phyloP scores from a whole-genome alignment of 2,113 vertebrate species.

The Erpornis zantholeuca region DNA sequence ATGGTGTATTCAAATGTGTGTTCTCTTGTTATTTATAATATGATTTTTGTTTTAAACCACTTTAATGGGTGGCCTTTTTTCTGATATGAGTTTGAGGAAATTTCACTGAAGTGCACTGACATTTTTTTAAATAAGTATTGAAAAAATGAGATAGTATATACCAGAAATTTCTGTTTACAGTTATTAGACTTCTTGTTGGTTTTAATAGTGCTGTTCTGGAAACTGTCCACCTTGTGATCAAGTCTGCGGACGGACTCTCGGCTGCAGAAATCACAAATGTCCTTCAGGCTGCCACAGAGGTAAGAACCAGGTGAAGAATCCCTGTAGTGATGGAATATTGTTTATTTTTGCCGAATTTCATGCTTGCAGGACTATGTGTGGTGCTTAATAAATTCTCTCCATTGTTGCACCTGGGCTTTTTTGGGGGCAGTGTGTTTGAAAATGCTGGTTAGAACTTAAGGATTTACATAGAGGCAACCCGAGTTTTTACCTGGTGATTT shows the following conservation, averaged over 20 bases:
- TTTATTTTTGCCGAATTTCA: neutral
- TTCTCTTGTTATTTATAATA: neutral
- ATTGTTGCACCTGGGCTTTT: neutral
- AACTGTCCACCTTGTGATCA: constrained; percentile 95
- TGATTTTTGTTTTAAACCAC: neutral
- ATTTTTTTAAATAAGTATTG: neutral
- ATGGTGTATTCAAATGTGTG: neutral
- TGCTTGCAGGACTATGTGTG: neutral
- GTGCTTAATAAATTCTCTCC: neutral
- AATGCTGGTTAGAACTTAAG: neutral
- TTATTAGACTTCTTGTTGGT: neutral
- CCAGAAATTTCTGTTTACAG: neutral
- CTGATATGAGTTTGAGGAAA: neutral
- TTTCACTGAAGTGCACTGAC: neutral
- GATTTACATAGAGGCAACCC: neutral
- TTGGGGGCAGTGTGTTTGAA: neutral
- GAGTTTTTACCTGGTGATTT: neutral
- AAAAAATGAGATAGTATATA: neutral
- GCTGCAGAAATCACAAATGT: constrained; percentile 97
- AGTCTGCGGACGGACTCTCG: constrained; percentile 85
- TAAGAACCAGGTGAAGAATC: constrained; percentile 57
- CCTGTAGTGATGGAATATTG: neutral
- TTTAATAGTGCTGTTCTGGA: constrained; percentile 87
- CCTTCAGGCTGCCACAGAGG: constrained; percentile 95
- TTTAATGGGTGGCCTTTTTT: neutral